Base-by-base conservation (phyloP, 2,888 invertebrate genomes). In the Frankliniella intonsa region DNA sequence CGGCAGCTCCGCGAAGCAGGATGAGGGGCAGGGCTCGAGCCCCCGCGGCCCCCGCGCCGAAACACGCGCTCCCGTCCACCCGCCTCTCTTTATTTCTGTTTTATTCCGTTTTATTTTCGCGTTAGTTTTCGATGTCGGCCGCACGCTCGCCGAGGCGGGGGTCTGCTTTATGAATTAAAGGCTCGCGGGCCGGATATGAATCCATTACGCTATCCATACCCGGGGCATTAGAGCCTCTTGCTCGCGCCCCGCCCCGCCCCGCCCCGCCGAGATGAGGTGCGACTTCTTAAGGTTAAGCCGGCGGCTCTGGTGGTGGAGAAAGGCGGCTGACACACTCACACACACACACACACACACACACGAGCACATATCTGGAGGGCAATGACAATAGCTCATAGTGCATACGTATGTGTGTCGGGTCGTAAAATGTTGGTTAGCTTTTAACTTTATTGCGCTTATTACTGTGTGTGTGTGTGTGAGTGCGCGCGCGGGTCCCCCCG, bases 371-470 rank as follows among this genome's bases (percentile, higher is more conserved):
- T 76, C 69, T 25, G 12, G 69, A 12, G 69, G 69, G 69, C 69
- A 76, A 76, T 76, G 69, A 76, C 69, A 76, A 76, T 76, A 76
- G 25, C 69, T 76, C 69, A 25, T 76, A 76, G 69, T 76, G 69
- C 69, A 76, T 62, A 62, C 62, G 62, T 62, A 62, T 76, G 69
- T 76, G 69, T 76, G 69, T 76, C 69, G 25, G 25, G 69, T 76
- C 69, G 69, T 76, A 76, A 76, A 76, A 76, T 76, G 69, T 76
- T 76, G 69, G 69, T 76, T 76, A 76, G 69, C 69, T 76, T 76
- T 76, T 76, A 76, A 76, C 69, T 76, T 76, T 76, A 76, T 76
- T 76, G 69, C 69, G 69, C 69, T 76, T 76, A 76, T 76, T 76
- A 76, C 69, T 25, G 69, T 76, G 69, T 76, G 3, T 76, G 69